Evolutionary conservation across 2,888 invertebrate genomes (phyloP).

Genomic region (Tetanocera ferruginea): DNA sequence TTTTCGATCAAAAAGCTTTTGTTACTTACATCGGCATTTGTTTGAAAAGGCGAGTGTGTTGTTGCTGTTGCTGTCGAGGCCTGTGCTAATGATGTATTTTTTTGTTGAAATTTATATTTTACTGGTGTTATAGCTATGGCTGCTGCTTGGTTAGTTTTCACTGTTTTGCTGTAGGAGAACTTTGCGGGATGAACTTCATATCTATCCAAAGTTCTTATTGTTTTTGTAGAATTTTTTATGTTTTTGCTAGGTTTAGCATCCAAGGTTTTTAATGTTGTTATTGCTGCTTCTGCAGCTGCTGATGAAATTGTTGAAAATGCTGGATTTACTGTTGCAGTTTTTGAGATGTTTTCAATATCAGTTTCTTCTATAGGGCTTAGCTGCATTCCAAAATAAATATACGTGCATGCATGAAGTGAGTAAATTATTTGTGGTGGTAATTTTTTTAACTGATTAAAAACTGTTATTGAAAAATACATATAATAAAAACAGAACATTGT

Average conservation of each 20-base stretch:
- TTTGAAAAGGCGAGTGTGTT: constrained; percentile 29
- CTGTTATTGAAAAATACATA: background rate
- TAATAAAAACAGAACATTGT: background rate
- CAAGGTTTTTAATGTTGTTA: background rate
- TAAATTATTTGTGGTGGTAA: constrained; percentile 3
- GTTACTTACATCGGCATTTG: constrained; percentile 52
- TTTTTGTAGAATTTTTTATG: constrained; percentile 9
- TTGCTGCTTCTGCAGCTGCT: background rate
- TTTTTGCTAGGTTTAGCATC: background rate
- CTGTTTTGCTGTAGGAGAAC: constrained; percentile 26
- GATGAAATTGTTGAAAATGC: background rate
- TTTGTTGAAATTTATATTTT: constrained; percentile 44
- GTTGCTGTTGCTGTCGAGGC: constrained; percentile 32
- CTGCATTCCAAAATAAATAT: constrained; percentile 33
- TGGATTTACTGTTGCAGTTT: background rate
- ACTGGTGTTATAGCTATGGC: constrained; percentile 40
- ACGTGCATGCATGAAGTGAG: constrained; percentile 12
- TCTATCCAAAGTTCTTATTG: constrained; percentile 26
- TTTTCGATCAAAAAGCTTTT: constrained; percentile 26
- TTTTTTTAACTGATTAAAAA: background rate
- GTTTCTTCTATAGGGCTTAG: constrained; percentile 1
- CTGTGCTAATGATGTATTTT: constrained; percentile 34
- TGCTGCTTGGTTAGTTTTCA: constrained; percentile 40
- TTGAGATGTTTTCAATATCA: constrained; percentile 3
- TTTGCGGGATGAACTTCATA: constrained; percentile 25